Evolutionary conservation across 2,113 vertebrate genomes (phyloP).

Genomic region (Saguinus midas): DNA sequence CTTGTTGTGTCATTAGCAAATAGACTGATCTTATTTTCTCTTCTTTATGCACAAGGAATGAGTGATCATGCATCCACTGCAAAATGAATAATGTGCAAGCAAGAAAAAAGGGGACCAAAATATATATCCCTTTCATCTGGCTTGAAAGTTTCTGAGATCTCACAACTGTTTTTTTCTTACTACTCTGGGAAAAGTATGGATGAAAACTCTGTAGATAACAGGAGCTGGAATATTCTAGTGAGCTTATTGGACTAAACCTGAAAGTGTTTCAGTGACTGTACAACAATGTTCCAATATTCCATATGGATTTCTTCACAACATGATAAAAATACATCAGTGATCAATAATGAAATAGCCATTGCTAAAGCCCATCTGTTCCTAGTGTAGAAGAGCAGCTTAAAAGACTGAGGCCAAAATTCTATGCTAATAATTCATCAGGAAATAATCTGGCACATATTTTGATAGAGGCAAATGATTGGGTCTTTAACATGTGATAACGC

Average conservation of each 20-base stretch:
- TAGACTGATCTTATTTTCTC: background rate
- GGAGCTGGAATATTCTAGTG: background rate
- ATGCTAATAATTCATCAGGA: background rate
- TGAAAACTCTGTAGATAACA: background rate
- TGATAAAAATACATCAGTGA: background rate
- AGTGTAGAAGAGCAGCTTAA: background rate
- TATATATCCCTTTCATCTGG: background rate
- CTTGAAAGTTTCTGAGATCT: constrained; percentile 32
- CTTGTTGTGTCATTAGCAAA: background rate
- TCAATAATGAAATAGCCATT: constrained; percentile 30
- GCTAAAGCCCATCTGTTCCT: constrained; percentile 1
- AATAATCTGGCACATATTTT: background rate
- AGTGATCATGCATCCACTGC: background rate
- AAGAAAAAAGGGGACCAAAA: background rate
- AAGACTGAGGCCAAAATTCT: background rate
- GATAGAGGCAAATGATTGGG: background rate
- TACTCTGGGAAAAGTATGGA: background rate
- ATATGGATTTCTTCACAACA: constrained; percentile 34
- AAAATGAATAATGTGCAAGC: background rate
- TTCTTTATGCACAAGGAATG: background rate
- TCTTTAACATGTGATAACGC: background rate
- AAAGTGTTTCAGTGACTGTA: background rate
- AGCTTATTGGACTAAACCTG: background rate
- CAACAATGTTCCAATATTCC: background rate
- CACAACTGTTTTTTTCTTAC: background rate